Evolutionary conservation across 2,888 invertebrate genomes (phyloP), one percentile per base, ranked within the genome.

Genomic region (Amphipoea lucens): DNA sequence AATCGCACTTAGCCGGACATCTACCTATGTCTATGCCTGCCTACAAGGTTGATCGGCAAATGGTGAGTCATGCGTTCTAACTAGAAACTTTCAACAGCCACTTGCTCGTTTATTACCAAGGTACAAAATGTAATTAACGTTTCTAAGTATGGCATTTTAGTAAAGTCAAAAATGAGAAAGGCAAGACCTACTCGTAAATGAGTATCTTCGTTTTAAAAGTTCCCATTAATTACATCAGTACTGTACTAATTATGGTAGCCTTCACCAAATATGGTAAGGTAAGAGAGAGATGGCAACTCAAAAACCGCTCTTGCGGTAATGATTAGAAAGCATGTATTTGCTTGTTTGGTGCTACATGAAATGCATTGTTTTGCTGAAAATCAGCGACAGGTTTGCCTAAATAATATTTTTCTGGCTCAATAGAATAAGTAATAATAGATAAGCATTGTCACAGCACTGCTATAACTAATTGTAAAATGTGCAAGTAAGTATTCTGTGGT

Each of bases 61-160:
- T 60, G 36, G 51, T 67, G 82, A 81, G 20, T 67, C 82, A 81
- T 45, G 20, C 60, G 20, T 81, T 67, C 40, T 81, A 36, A 67
- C 36, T 74, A 20, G 76, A 76, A 65, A 81, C 48, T 51, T 66
- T 60, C 29, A 60, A 48, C 40, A 67, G 17, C 23, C 40, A 81
- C 40, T 51, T 42, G 66, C n/a, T 67, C 48, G 42, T 40, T 45
- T 23, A 63, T 45, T 54, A 54, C 4, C 12, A 48, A 57, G n/a
- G 20, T 20, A 54, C 5, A 42, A 48, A 29, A 63, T 42, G 29
- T 67, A 29, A 63, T 57, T n/a, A 17, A 20, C 11, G 12, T 62
- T 51, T 42, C 20, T 51, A 48, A 14, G 14, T 51, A 42, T n/a
- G 29, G 48, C 3, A 40, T 36, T 67, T 66, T 11, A 54, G 40